Conservation (phyloP, 2,797 vertebrate species). For the Xiphophorus birchmanni region DNA sequence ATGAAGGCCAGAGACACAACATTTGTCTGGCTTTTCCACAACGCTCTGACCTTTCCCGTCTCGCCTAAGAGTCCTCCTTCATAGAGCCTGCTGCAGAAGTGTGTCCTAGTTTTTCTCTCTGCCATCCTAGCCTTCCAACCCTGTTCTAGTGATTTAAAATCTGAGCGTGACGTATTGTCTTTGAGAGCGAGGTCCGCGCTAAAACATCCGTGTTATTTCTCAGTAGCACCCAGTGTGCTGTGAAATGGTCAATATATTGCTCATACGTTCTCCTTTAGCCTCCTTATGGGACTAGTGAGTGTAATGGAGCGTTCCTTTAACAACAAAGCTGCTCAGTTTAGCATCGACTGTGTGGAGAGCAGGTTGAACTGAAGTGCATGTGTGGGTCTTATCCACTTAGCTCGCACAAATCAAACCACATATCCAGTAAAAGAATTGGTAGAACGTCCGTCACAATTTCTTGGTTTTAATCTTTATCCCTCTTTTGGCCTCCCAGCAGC, state of each 20-base stretch:
- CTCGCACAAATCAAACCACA: conserved; percentile 24
- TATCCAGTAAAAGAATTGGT: conserved; percentile 19
- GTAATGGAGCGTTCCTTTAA: conserved; percentile 35
- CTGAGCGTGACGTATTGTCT: not conserved
- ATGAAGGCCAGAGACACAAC: conserved; percentile 36
- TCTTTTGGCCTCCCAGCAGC: conserved; percentile 42
- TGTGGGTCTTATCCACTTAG: conserved; percentile 39
- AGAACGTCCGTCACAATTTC: conserved; percentile 48
- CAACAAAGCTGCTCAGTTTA: conserved; percentile 32
- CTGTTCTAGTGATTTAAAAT: conserved; percentile 11
- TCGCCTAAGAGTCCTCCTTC: conserved; percentile 6
- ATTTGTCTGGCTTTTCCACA: conserved; percentile 10
- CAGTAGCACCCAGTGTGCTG: not conserved
- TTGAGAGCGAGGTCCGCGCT: not conserved
- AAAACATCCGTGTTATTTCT: conserved; percentile 10
- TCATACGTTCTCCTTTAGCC: conserved; percentile 11
- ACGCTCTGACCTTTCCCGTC: conserved; percentile 33
- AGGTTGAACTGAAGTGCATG: conserved; percentile 13
- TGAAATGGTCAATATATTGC: conserved; percentile 45
- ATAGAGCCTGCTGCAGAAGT: not conserved
- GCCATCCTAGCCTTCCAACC: conserved; percentile 3
- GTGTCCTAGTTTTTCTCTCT: not conserved
- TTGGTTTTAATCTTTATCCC: conserved; percentile 60
- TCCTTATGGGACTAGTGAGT: conserved; percentile 29
- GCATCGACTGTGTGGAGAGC: conserved; percentile 26